Base-by-base conservation (phyloP, 2,113 vertebrate genomes). In the Myiopsitta monachus region DNA sequence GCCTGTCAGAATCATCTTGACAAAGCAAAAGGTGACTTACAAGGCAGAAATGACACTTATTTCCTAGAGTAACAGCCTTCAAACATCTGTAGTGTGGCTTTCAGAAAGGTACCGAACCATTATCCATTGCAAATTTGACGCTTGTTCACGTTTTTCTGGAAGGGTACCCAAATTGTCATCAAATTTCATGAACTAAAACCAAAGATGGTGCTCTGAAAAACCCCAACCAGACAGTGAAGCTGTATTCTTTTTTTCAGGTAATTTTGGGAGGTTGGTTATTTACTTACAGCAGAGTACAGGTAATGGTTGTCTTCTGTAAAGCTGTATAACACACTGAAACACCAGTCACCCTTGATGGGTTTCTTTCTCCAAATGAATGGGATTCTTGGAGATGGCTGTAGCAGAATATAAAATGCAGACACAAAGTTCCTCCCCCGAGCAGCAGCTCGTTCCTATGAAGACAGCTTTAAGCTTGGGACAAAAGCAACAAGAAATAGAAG, bases 401-500 rank as follows among this genome's bases (percentile, higher is more conserved):
- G n/a, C 19, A 70, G 28, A 38, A 7, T 0, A 38, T 28, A 64
- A 51, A 88, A 2, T 14, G 61, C 54, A 87, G 43, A 1, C 72
- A 21, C 0, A 0, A 39, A 63, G 61, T 23, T 41, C 17, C 63
- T 69, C 33, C 51, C 44, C 33, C 1, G 0, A 39, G 70, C 39
- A 62, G 44, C 36, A 21, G 0, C 38, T 38, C 10, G 0, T 16
- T 72, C n/a, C 63, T 52, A 7, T 0, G 41, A 52, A 5, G 23
- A 63, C 73, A 83, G 63, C 43, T 70, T 70, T 88, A 30, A 63
- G 44, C 38, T 57, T 1, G 0, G 23, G 43, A 30, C 46, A 49
- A 18, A 88, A 6, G 31, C n/a, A 27, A 3, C 2, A 1, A 31
- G 51, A 46, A 51, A n/a, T 7, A 13, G 46, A 28, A 69, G 26